These are phyloP conservation scores for Gryllus longicercus DNA, from an alignment of 2,888 invertebrate genomes.

Conservation along the genomic window DNA sequence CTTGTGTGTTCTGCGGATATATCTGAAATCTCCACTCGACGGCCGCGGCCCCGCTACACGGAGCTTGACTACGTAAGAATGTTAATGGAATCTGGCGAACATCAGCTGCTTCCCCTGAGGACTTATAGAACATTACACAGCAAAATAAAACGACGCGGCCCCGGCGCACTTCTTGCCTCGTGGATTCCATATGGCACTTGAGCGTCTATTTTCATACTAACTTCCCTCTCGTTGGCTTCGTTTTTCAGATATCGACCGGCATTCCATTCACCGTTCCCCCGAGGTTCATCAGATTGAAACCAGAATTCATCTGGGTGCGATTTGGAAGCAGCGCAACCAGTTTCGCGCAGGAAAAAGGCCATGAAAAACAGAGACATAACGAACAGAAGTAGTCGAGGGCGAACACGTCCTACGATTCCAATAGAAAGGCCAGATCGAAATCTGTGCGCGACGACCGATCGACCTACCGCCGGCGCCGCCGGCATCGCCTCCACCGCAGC, in stretches of 20 bases:
- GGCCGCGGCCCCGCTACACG: not conserved
- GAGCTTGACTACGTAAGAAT: not conserved
- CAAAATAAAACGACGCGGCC: not conserved
- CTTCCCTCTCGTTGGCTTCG: not conserved
- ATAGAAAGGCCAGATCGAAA: constrained; percentile 9
- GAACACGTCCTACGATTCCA: constrained; percentile 17
- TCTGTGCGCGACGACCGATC: not conserved
- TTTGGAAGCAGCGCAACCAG: constrained; percentile 5
- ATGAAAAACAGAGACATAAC: constrained; percentile 7
- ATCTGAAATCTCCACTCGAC: not conserved
- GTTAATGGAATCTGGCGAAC: constrained; percentile 17
- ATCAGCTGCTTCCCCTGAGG: not conserved
- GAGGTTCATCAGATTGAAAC: constrained; percentile 10
- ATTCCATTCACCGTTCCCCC: constrained; percentile 17
- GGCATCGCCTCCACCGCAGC: not conserved
- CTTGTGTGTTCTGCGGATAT: constrained; percentile 11
- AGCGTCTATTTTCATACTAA: not conserved
- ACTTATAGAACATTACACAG: constrained; percentile 7
- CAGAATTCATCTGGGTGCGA: constrained; percentile 1
- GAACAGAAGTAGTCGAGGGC: constrained; percentile 1
- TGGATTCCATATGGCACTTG: not conserved
- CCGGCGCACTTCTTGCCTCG: not conserved
- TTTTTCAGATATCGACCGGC: not conserved
- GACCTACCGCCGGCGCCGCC: not conserved
- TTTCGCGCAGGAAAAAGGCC: not conserved